Percentiles rank a stretch among this genome's conserved stretches.
Evolutionary conservation across 1,140 invertebrate genomes (phyloP).

Genomic region (Neodiprion lecontei): DNA sequence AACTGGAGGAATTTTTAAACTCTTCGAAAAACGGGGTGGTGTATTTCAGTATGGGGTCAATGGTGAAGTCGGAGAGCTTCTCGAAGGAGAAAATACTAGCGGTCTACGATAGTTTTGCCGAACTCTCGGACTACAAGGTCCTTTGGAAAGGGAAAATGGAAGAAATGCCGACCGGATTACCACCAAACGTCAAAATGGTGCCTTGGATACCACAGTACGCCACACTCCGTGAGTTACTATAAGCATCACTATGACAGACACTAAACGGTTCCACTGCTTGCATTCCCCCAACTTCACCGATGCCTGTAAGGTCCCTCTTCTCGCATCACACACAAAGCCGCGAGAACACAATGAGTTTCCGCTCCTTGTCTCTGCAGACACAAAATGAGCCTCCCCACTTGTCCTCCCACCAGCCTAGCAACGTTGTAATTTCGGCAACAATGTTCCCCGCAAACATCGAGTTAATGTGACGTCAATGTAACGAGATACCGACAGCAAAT

Average conservation of each 20-base stretch:
- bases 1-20: constrained; percentile 71
- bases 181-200: constrained; percentile 66
- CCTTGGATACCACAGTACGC: constrained; percentile 72
- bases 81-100: constrained; percentile 29
- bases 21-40: constrained; percentile 72
- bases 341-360: no score
- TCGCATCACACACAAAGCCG: no score
- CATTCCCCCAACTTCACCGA: no score
- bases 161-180: constrained; percentile 50
- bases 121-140: constrained; percentile 42
- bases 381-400: no score
- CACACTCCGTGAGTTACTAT: constrained; percentile 61
- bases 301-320: no score
- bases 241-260: not conserved
- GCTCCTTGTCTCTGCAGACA: no score
- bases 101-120: constrained; percentile 42
- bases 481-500: no score
- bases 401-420: no score
- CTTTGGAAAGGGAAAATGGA: constrained; percentile 40
- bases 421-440: no score
- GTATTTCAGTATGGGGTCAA: constrained; percentile 77
- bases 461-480: no score
- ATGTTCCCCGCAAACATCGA: no score
- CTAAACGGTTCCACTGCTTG: no score
- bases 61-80: constrained; percentile 69